Percentiles rank a stretch among this genome's conserved stretches.
These are phyloP conservation scores for Drosophila cardini DNA, from an alignment of 1,140 invertebrate genomes.

Conservation along the genomic window DNA sequence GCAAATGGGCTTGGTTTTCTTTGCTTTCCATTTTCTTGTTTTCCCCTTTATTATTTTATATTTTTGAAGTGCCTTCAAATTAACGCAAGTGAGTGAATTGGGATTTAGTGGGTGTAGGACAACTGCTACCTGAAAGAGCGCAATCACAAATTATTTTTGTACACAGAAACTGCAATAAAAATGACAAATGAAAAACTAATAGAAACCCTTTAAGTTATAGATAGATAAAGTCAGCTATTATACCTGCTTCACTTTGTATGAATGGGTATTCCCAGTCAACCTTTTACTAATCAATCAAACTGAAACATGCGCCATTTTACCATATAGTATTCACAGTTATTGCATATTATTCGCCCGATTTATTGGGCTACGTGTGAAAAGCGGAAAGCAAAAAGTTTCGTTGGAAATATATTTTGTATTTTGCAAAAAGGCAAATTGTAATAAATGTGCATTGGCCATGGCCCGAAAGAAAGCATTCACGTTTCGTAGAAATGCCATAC, in stretches of 20 bases:
- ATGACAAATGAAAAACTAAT: not conserved
- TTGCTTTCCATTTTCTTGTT: not conserved
- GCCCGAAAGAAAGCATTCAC: constrained; percentile 7
- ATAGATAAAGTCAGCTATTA: not conserved
- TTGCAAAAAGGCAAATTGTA: constrained; percentile 9
- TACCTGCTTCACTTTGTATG: not conserved
- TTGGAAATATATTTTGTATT: constrained; percentile 1
- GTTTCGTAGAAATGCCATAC: constrained; percentile 35
- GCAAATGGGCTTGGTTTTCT: constrained; percentile 38
- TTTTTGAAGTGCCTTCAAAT: constrained; percentile 69
- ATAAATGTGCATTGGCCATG: constrained; percentile 22
- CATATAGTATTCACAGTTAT: constrained; percentile 2
- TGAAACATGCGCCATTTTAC: constrained; percentile 11
- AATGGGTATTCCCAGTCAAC: not conserved
- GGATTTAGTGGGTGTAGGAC: not conserved
- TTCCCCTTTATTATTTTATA: not conserved
- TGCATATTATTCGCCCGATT: constrained; percentile 11
- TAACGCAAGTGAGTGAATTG: constrained; percentile 21
- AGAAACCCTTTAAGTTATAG: constrained; percentile 1
- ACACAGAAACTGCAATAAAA: constrained; percentile 19
- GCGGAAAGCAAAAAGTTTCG: constrained; percentile 14
- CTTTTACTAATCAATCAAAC: constrained; percentile 63
- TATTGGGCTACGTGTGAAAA: constrained; percentile 37
- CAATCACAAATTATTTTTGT: constrained; percentile 48
- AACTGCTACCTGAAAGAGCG: constrained; percentile 18